Percentiles rank a stretch among this genome's conserved stretches.
Evolutionary conservation across 2,113 vertebrate genomes (phyloP).

Genomic region (Nerophis ophidion): DNA sequence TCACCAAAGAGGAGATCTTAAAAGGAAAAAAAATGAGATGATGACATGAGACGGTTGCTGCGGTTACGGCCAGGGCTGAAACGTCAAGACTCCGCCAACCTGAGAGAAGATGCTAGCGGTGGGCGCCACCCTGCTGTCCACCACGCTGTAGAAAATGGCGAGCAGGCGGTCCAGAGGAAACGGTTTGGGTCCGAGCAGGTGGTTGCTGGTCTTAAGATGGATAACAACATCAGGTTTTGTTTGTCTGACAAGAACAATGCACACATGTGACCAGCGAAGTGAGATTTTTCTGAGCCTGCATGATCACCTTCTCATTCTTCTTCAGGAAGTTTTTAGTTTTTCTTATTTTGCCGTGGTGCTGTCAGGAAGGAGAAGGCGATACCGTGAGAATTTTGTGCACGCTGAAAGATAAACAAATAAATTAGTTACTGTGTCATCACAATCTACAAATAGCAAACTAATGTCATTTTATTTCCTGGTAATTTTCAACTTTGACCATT

Average conservation of each 20-base stretch:
- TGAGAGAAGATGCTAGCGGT: slow-evolving; percentile 88
- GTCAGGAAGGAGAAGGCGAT: slow-evolving; percentile 43
- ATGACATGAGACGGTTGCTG: not conserved
- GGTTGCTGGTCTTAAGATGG: slow-evolving; percentile 86
- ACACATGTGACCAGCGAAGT: not conserved
- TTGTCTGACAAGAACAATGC: not conserved
- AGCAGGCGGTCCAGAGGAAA: slow-evolving; percentile 92
- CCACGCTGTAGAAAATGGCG: slow-evolving; percentile 93
- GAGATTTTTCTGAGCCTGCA: not conserved
- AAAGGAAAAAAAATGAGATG: not conserved
- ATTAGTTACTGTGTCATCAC: not conserved
- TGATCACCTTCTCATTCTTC: slow-evolving; percentile 89
- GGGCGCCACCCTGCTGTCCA: slow-evolving; percentile 90
- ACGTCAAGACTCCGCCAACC: slow-evolving; percentile 17
- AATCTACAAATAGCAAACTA: no score
- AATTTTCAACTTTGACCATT: no score
- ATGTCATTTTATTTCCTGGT: no score
- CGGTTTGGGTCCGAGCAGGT: slow-evolving; percentile 93
- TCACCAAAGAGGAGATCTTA: slow-evolving; percentile 95
- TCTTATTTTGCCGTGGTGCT: slow-evolving; percentile 94
- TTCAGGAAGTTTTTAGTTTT: slow-evolving; percentile 86
- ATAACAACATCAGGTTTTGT: not conserved
- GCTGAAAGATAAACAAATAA: not conserved
- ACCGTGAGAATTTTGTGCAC: not conserved
- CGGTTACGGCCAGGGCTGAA: not conserved